Evolutionary conservation across 2,888 invertebrate genomes (phyloP), one percentile per base, ranked within the genome.

Genomic region (Troides helena): DNA sequence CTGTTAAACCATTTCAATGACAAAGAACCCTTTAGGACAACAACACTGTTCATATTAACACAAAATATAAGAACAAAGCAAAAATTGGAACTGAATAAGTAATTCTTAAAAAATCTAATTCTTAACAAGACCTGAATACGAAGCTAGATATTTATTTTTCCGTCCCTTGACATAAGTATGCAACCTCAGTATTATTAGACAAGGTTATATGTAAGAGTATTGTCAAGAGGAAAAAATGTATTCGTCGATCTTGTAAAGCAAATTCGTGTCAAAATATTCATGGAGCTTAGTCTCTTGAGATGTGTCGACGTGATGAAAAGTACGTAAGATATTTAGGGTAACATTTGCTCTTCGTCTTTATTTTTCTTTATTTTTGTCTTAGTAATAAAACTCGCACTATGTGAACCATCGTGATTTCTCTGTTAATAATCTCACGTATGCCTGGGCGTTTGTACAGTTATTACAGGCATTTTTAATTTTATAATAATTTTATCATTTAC

Each of bases 181-280:
- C 80, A 82, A 79, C 79, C 77, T 76, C 77, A 76, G 77, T 79
- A 79, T 78, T 81, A 78, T 80, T 79, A 73, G 73, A 73, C 74
- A 75, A 74, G 76, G 74, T 77, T 78, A 77, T 68, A 77, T 75
- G 72, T 63, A 74, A 73, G 68, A 76, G 73, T 72, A 72, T 71
- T 72, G 74, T 70, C 73, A 69, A 71, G 71, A 68, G 72, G 70
- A 65, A 73, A 72, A 68, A 73, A 73, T 77, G 79, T 81, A 76
- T 80, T 77, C 74, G 74, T 76, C 76, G 68, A 67, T 77, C 78
- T 80, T 79, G 79, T 76, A 79, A 77, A 79, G 81, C 76, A 83
- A 83, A 86, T 85, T 85, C 78, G 78, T 84, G 80, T 80, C 80
- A 82, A 88, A 85, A 86, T 88, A 89, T 89, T 88, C 88, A 87